phyloP scores from a whole-genome alignment of 2,888 invertebrate species.

The Amiota mariae region DNA sequence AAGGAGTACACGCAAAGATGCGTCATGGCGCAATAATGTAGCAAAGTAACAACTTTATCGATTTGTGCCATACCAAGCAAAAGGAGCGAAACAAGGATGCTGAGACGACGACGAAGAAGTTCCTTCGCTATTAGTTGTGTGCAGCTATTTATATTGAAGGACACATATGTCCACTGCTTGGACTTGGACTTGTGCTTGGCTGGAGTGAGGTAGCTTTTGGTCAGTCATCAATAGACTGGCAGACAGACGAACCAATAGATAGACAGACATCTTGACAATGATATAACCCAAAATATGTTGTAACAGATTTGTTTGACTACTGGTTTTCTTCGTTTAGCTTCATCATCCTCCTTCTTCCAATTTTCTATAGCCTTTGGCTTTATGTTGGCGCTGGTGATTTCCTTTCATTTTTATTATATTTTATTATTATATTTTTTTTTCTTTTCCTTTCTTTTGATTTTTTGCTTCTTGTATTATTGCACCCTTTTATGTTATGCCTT shows the following conservation, averaged over 20 bases:
- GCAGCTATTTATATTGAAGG: slow-evolving; percentile 40
- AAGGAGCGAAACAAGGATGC: background rate
- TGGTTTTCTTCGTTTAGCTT: background rate
- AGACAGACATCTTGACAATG: slow-evolving; percentile 6
- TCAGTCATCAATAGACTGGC: no score
- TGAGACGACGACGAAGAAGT: background rate
- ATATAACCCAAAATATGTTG: slow-evolving; percentile 7
- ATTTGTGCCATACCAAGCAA: slow-evolving; percentile 57
- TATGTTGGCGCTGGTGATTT: slow-evolving; percentile 10
- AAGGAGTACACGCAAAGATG: no score
- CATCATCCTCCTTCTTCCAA: background rate
- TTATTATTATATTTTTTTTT: background rate
- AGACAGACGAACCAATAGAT: no score
- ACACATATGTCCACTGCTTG: background rate
- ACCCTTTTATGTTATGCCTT: slow-evolving; percentile 45
- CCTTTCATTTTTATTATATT: background rate
- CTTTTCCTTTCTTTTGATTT: background rate
- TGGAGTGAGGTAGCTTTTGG: no score
- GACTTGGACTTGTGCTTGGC: background rate
- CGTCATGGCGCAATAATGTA: slow-evolving; percentile 17
- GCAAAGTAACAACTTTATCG: slow-evolving; percentile 62
- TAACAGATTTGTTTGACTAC: slow-evolving; percentile 25
- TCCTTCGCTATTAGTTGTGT: slow-evolving; percentile 63
- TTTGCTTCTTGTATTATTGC: slow-evolving; percentile 25
- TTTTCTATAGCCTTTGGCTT: slow-evolving; percentile 36